phyloP scores from a whole-genome alignment of 2,888 invertebrate genomes.

The Mactromeris polynyma region DNA sequence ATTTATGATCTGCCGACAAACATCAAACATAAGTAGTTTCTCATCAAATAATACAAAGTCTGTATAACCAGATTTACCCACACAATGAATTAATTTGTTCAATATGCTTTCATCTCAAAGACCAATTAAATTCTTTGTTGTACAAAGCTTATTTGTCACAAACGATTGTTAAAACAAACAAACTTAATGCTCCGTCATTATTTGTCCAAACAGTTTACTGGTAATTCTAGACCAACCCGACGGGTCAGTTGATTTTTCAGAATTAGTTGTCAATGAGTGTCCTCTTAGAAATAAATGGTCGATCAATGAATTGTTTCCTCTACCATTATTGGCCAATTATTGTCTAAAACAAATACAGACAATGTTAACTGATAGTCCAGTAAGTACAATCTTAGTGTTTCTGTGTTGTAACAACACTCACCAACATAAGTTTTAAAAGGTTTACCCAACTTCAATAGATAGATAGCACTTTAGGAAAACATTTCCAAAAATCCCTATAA shows the following conservation, averaged over 20 bases:
- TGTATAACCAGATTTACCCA: not conserved
- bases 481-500: too few species aligned
- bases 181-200: not conserved
- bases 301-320: not conserved
- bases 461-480: too few species aligned
- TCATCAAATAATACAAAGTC: not conserved
- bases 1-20: not conserved
- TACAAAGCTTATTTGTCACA: slow-evolving; percentile 22
- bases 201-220: not conserved
- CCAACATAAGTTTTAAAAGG: too few species aligned
- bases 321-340: not conserved
- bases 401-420: not conserved
- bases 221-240: slow-evolving; percentile 1
- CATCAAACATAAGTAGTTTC: not conserved
- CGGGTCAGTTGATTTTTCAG: not conserved
- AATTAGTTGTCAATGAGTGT: not conserved
- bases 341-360: not conserved
- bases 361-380: not conserved
- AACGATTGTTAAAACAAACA: slow-evolving; percentile 5
- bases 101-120: not conserved
- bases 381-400: not conserved
- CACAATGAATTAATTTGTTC: not conserved
- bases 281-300: not conserved
- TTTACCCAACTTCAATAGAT: too few species aligned
- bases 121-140: not conserved